Evolutionary conservation across 2,113 vertebrate species (phyloP), one percentile per base, ranked within the genome.

Genomic region (Solea senegalensis): DNA sequence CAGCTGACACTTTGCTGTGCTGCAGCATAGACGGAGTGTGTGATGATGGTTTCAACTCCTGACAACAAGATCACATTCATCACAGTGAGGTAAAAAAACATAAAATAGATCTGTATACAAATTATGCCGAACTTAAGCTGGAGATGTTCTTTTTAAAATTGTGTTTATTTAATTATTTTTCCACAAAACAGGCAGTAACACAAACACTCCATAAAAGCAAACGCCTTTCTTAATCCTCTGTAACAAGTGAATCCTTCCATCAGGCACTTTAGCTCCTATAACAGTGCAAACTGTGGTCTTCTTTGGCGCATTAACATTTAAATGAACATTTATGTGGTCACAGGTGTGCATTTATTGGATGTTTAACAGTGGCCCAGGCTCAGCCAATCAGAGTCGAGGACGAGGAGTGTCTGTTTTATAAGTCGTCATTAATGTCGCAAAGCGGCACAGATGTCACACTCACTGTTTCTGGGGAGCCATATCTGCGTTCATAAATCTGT

Each of bases 341-440:
- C 88, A 86, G 85, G 85, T 87, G 84, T 65, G 69, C 54, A 3
- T 87, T 87, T 86, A 81, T 76, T 84, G 66, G 82, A 44, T 16
- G n/a, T 80, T 85, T 78, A 84, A 87, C 72, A 61, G 68, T 26
- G 49, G 52, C 51, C 56, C 21, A 8, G 2, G 61, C 65, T 63
- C 53, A 7, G 57, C 81, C 82, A 84, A 85, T 87, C 74, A 27
- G n/a, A 62, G 52, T 0, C 0, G 50, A 66, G 78, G 72, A 81
- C 67, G 2, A 46, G 72, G 52, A 63, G 55, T 51, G 65, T 74
- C 64, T 44, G 5, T 76, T 90, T 86, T 83, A 76, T 54, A 76
- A 72, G 73, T 67, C 49, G 34, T 82, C 81, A 62, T 84, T 81
- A 84, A 82, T 50, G 13, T 70, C 5, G 5, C 39, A 1, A 43